Percentiles rank a stretch among this genome's conserved stretches.
Evolutionary conservation across 2,888 invertebrate genomes (phyloP).

Genomic region (Beris morrisii): DNA sequence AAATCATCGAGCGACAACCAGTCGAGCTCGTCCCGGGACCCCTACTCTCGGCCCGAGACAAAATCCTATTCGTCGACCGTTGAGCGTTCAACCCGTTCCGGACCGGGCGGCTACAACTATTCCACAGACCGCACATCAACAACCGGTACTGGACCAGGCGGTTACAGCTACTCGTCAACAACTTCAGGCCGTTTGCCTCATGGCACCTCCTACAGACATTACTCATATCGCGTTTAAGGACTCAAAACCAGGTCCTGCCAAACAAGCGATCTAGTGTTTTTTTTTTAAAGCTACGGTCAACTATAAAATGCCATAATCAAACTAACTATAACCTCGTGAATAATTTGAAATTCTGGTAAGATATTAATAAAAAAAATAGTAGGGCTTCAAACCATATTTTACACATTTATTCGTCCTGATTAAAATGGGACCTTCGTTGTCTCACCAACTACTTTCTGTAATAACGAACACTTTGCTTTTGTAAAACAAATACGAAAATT

Average conservation of each 20-base stretch:
- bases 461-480: no score
- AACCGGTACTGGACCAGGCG: constrained; percentile 74
- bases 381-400: no score
- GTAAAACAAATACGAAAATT: no score
- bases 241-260: background rate
- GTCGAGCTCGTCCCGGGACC: constrained; percentile 59
- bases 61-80: constrained; percentile 67
- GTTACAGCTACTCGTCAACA: constrained; percentile 81
- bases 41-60: constrained; percentile 63
- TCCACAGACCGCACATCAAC: constrained; percentile 73
- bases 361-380: no score
- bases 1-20: constrained; percentile 58
- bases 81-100: constrained; percentile 70
- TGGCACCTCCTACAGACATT: constrained; percentile 82
- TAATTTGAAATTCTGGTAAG: no score
- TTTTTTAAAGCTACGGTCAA: no score
- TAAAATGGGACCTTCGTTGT: no score
- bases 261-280: no score
- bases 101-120: constrained; percentile 77
- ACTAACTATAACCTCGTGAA: no score
- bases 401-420: no score
- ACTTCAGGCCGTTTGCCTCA: constrained; percentile 79
- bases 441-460: no score
- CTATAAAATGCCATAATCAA: no score
- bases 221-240: constrained; percentile 80